Percentiles rank a stretch among this genome's conserved stretches.
Evolutionary conservation across 2,113 vertebrate species (phyloP).

Genomic region (Phaethon lepturus): DNA sequence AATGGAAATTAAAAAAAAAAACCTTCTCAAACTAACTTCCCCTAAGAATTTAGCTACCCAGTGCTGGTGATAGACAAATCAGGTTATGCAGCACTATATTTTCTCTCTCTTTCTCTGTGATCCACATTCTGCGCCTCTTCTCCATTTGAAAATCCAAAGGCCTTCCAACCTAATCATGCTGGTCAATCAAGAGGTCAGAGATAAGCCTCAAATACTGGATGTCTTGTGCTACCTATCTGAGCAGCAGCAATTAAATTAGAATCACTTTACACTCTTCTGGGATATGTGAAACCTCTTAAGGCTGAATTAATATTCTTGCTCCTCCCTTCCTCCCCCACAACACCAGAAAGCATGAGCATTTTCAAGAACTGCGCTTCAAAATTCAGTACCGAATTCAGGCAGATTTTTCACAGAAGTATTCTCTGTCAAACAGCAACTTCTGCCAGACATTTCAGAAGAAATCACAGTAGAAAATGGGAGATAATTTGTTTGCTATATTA

Average conservation of each 20-base stretch:
- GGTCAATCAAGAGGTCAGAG: slow-evolving; percentile 33
- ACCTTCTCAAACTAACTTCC: background rate
- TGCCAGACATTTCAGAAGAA: background rate
- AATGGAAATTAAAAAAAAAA: background rate
- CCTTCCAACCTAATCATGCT: slow-evolving; percentile 9
- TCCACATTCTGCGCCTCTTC: background rate
- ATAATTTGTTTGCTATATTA: background rate
- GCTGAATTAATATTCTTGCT: slow-evolving; percentile 13
- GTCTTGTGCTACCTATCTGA: background rate
- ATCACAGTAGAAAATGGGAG: background rate
- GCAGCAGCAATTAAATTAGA: slow-evolving; percentile 9
- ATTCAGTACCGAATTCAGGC: background rate
- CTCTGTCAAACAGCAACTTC: background rate
- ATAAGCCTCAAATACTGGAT: background rate
- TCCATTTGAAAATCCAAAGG: slow-evolving; percentile 2
- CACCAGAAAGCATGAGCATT: background rate
- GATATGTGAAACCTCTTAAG: slow-evolving; percentile 1
- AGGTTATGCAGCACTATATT: background rate
- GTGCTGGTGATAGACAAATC: background rate
- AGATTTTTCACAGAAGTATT: background rate
- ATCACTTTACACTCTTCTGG: slow-evolving; percentile 3
- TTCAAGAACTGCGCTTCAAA: background rate
- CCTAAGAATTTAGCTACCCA: background rate
- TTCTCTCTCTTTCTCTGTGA: background rate
- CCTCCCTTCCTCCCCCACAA: background rate